Percentiles rank a stretch among this genome's conserved stretches.
phyloP scores from a whole-genome alignment of 2,113 vertebrate species.

The Neotoma lepida region DNA sequence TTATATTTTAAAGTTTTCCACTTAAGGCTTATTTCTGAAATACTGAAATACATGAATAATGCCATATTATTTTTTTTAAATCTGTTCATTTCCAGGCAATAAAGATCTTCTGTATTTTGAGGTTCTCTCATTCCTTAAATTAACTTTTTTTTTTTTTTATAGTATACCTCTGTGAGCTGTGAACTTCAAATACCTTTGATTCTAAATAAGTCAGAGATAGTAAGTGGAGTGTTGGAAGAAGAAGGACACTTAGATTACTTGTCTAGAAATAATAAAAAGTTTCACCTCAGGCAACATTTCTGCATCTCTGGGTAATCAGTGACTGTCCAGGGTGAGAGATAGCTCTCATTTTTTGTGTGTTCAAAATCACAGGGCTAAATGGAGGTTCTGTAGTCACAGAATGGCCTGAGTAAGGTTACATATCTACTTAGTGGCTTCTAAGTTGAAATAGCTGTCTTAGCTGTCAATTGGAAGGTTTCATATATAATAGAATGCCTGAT shows the following conservation, averaged over 20 bases:
- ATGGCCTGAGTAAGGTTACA: background rate
- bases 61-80: background rate
- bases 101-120: conserved; percentile 47
- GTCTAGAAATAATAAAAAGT: conserved; percentile 18
- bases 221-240: conserved; percentile 14
- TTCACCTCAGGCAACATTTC: conserved; percentile 50
- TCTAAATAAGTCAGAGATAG: conserved; percentile 57
- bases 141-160: conserved; percentile 22
- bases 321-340: conserved; percentile 1
- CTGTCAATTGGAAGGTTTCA: conserved; percentile 19
- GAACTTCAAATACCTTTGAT: conserved; percentile 43
- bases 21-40: conserved; percentile 52
- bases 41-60: conserved; percentile 53
- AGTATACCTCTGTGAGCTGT: conserved; percentile 12
- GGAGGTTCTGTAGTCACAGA: background rate
- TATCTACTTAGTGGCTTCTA: conserved; percentile 15
- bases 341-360: background rate
- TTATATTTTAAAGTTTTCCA: conserved; percentile 28
- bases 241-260: conserved; percentile 55
- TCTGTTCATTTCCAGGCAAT: conserved; percentile 10
- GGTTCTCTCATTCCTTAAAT: background rate
- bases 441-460: background rate
- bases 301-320: conserved; percentile 21
- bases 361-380: background rate
- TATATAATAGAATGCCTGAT: conserved; percentile 30